phyloP scores from a whole-genome alignment of 2,888 invertebrate species.

The Athalia cordata region DNA sequence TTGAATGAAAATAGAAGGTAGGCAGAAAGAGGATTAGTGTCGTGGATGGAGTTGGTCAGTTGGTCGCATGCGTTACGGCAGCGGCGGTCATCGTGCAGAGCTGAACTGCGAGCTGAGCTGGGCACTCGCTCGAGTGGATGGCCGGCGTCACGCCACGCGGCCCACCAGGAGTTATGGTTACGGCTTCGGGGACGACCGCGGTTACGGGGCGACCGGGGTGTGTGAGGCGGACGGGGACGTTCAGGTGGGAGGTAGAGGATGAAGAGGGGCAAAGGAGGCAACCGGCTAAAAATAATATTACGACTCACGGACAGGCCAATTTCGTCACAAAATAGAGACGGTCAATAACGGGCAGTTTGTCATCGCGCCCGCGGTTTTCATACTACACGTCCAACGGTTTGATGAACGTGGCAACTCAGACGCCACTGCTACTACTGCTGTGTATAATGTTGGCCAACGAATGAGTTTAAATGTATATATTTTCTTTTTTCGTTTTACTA shows the following conservation, averaged over 20 bases:
- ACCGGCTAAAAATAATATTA: constrained; percentile 69
- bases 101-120: too few relatives aligned
- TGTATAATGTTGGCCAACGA: neutral
- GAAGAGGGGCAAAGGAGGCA: constrained; percentile 52
- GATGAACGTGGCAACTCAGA: too few relatives aligned
- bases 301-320: constrained; percentile 66
- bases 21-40: constrained; percentile 54
- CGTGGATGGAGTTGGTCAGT: constrained; percentile 54
- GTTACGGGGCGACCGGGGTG: constrained; percentile 26
- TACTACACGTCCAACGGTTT: neutral
- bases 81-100: constrained; percentile 35
- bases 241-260: constrained; percentile 27
- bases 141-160: constrained; percentile 68
- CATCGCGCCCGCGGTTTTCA: constrained; percentile 29
- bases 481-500: too few relatives aligned
- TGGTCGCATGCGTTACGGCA: constrained; percentile 60
- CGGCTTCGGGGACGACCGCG: constrained; percentile 60
- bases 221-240: neutral
- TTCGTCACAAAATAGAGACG: constrained; percentile 59
- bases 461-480: constrained; percentile 8
- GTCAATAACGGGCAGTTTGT: constrained; percentile 48
- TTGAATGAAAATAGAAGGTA: constrained; percentile 47
- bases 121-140: constrained; percentile 61
- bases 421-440: too few relatives aligned
- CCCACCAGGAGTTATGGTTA: constrained; percentile 69